A percentile compares a stretch with the other conserved stretches of the same genome.
Conservation (phyloP, 2,888 invertebrate species). For the Teleogryllus oceanicus region DNA sequence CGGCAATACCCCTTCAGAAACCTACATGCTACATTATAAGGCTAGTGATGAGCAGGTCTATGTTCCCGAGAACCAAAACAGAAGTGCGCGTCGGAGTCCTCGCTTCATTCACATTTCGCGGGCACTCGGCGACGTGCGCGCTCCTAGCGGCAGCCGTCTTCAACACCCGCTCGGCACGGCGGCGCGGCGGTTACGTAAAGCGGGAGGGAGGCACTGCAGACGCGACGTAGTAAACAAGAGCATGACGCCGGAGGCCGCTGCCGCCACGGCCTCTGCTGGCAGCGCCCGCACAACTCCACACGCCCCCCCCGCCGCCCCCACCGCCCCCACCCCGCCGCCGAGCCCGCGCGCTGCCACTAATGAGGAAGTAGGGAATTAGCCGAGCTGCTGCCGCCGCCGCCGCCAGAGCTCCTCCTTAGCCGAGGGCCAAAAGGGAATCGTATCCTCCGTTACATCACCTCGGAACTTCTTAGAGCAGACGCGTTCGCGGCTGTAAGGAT, state of each 20-base stretch:
- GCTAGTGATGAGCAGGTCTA: no score
- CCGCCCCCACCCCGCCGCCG: constrained; percentile 4
- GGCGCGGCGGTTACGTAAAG: neutral
- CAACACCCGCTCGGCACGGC: neutral
- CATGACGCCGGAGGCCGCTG: neutral
- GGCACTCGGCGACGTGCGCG: no score
- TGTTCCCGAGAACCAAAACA: no score
- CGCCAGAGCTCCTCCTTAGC: constrained; percentile 26
- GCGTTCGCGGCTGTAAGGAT: no score
- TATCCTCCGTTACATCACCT: constrained; percentile 8
- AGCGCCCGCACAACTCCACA: neutral
- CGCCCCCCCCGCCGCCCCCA: neutral
- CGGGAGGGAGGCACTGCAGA: neutral
- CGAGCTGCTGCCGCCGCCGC: constrained; percentile 35
- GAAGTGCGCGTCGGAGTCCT: no score
- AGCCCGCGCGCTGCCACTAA: constrained; percentile 40
- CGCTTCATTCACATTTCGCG: no score
- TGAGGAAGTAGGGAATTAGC: constrained; percentile 50
- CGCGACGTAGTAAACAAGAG: constrained; percentile 1
- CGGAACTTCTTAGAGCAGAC: neutral
- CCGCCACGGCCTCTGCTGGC: neutral
- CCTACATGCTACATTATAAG: no score
- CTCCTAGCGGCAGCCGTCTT: no score
- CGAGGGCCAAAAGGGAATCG: constrained; percentile 18
- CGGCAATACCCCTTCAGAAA: no score